Percentiles rank a stretch among this genome's conserved stretches.
These are phyloP conservation scores for Platycercus adscitus DNA, from an alignment of 2,113 vertebrate genomes.

Conservation along the genomic window DNA sequence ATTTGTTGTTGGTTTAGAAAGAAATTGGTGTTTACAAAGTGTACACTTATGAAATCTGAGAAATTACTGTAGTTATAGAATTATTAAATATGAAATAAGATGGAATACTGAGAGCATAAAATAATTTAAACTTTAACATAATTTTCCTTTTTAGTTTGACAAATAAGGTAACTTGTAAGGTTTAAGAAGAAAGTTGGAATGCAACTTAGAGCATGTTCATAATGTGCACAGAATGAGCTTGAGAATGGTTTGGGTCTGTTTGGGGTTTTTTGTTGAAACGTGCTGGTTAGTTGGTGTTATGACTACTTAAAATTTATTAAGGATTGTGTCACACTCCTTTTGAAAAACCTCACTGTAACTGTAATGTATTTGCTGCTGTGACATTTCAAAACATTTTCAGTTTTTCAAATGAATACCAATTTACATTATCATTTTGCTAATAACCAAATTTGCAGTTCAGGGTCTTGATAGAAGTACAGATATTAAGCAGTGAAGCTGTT, in stretches of 20 bases:
- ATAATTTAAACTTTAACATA: constrained; percentile 81
- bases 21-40: constrained; percentile 80
- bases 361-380: constrained; percentile 88
- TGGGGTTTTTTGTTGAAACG: constrained; percentile 78
- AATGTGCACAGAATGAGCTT: constrained; percentile 92
- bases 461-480: constrained; percentile 86
- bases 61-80: constrained; percentile 78
- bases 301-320: constrained; percentile 85
- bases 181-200: constrained; percentile 89
- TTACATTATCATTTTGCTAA: constrained; percentile 88
- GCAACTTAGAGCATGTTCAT: constrained; percentile 93
- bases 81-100: constrained; percentile 78
- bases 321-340: constrained; percentile 89
- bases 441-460: constrained; percentile 97
- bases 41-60: constrained; percentile 77
- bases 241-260: constrained; percentile 80
- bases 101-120: constrained; percentile 81
- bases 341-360: constrained; percentile 86
- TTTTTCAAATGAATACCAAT: constrained; percentile 81
- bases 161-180: constrained; percentile 83
- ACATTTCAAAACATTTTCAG: constrained; percentile 82
- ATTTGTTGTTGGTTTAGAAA: constrained; percentile 81
- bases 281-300: constrained; percentile 86
- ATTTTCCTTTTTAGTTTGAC: constrained; percentile 82
- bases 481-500: constrained; percentile 86